Percentiles rank a stretch among this genome's conserved stretches.
phyloP scores from a whole-genome alignment of 2,797 vertebrate species.

The Selene dorsalis region DNA sequence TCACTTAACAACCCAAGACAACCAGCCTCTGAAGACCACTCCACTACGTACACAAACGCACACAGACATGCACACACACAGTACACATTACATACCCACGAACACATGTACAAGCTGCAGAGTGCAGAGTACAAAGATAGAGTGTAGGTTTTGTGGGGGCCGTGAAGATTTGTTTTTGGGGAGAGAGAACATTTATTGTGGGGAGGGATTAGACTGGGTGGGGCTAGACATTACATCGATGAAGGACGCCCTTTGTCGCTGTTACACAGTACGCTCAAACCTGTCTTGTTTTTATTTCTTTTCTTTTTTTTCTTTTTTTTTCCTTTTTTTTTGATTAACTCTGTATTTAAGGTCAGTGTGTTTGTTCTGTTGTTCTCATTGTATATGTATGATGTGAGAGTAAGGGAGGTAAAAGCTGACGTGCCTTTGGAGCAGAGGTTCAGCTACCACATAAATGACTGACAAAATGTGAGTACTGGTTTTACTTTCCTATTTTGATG shows the following conservation, averaged over 20 bases:
- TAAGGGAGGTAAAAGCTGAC: conserved; percentile 73
- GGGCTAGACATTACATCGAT: conserved; percentile 73
- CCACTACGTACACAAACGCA: conserved; percentile 50
- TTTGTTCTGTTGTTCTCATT: conserved; percentile 79
- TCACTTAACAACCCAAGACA: conserved; percentile 53
- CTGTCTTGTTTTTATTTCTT: conserved; percentile 77
- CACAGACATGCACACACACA: conserved; percentile 28
- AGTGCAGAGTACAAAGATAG: conserved; percentile 61
- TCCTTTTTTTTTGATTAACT: conserved; percentile 72
- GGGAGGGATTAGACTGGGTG: conserved; percentile 52
- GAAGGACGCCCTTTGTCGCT: conserved; percentile 81
- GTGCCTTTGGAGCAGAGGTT: conserved; percentile 78
- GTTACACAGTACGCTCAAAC: conserved; percentile 78
- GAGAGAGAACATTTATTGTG: conserved; percentile 54
- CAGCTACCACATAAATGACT: conserved; percentile 79
- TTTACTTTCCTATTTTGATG: conserved; percentile 78
- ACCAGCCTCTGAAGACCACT: conserved; percentile 67
- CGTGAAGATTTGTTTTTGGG: conserved; percentile 27
- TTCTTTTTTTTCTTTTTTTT: conserved; percentile 58
- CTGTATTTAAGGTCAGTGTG: conserved; percentile 85
- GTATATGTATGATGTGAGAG: conserved; percentile 76
- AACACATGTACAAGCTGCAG: conserved; percentile 62
- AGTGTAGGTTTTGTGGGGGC: conserved; percentile 53
- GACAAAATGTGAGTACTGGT: conserved; percentile 82
- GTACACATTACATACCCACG: conserved; percentile 56